A percentile compares a stretch with the other conserved stretches of the same genome.
Evolutionary conservation across 1,140 invertebrate genomes (phyloP).

Genomic region (Chironomus tepperi): DNA sequence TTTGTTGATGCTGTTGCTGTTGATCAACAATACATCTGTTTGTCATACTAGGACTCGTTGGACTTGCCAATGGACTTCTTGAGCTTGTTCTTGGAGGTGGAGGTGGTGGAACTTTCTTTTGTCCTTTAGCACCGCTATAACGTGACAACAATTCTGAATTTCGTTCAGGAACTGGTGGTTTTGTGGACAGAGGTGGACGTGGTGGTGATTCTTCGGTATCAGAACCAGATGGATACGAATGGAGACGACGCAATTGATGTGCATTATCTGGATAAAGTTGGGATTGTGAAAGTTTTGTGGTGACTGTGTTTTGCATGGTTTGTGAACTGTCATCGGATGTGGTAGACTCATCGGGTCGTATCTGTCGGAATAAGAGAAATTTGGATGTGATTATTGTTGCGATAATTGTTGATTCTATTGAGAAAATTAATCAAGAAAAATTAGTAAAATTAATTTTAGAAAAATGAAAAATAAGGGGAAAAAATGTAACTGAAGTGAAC

Average conservation of each 20-base stretch:
- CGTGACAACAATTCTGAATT: conserved; percentile 59
- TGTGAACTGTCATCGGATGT: conserved; percentile 40
- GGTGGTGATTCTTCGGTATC: conserved; percentile 61
- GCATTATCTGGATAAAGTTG: conserved; percentile 33
- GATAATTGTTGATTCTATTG: too few relatives aligned
- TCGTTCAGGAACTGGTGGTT: conserved; percentile 69
- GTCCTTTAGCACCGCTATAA: conserved; percentile 41
- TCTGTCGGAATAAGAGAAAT: conserved; percentile 27
- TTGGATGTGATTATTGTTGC: too few relatives aligned
- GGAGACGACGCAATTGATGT: conserved; percentile 53
- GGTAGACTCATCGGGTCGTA: conserved; percentile 39
- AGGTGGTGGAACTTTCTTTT: conserved; percentile 70
- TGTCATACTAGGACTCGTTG: conserved; percentile 55
- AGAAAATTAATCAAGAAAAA: too few relatives aligned
- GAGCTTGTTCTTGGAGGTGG: conserved; percentile 75
- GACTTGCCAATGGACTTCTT: conserved; percentile 69
- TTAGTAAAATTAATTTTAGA: too few relatives aligned
- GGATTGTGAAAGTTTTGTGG: conserved; percentile 40
- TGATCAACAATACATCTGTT: conserved; percentile 41
- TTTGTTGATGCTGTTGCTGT: conserved; percentile 28
- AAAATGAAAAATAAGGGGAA: too few relatives aligned
- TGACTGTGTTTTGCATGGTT: conserved; percentile 36
- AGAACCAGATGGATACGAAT: conserved; percentile 65
- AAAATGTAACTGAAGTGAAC: too few relatives aligned
- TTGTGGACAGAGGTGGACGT: conserved; percentile 44